Base-by-base conservation (phyloP, 2,113 vertebrate species). In the Picathartes gymnocephalus region DNA sequence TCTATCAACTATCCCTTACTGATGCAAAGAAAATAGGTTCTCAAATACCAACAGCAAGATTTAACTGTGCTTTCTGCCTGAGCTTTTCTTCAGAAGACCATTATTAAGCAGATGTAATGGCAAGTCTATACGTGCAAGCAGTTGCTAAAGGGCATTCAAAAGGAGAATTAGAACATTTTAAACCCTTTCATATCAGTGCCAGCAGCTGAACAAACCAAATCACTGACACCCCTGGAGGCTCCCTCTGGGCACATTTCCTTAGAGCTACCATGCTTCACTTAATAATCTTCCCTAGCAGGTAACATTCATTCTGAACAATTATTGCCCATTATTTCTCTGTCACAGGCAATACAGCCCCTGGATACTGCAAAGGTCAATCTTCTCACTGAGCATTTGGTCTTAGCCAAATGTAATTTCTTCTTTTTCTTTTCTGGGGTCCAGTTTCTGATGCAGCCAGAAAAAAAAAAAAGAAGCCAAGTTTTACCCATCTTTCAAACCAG, bases 241-340 rank as follows among this genome's bases (percentile, higher is more conserved):
- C 84, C 85, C 82, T 93, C 65, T 12, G 8, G 25, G 68, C 23
- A 10, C 12, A 54, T 16, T 81, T 80, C 74, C 71, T 65, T 0
- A 54, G 33, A 77, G 56, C 24, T 39, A 35, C 42, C n/a, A 85
- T 76, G 78, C 61, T 58, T 57, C 2, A 10, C 28, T 94, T 86
- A 62, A 94, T 90, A 72, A 95, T 48, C 80, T 61, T 70, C 53
- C 85, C 73, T 93, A 77, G 92, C 68, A 97, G 85, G 94, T 94
- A 90, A 72, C n/a, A 51, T 22, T 80, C 58, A 70, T 31, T 72
- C 56, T 37, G 22, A 95, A 62, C 53, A 92, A 88, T 60, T 90
- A 88, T 6, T 70, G 64, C 23, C 71, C 35, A 68, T 58, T 80
- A 86, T 53, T 91, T 62, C 85, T 85, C 70, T 92, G 79, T 88